phyloP scores from a whole-genome alignment of 2,113 vertebrate species.

The Dendrocopos noguchii region DNA sequence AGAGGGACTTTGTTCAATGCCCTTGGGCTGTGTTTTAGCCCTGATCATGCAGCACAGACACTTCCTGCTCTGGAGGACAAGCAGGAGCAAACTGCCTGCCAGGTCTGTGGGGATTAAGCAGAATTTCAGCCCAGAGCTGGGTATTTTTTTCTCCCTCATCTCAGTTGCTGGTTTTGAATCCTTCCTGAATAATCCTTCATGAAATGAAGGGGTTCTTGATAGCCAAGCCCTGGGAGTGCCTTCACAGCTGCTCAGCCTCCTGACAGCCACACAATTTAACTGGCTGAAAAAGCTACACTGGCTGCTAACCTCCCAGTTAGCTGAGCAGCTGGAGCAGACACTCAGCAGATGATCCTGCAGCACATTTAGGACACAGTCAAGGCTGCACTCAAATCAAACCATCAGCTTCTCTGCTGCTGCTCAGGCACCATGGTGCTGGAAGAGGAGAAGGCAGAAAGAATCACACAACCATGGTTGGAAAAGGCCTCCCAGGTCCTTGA shows the following conservation, averaged over 20 bases:
- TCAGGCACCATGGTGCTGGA: neutral
- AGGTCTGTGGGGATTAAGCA: neutral
- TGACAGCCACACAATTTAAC: neutral
- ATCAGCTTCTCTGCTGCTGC: neutral
- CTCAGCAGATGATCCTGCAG: neutral
- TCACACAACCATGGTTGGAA: too few relatives aligned
- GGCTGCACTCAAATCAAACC: neutral
- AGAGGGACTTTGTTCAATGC: neutral
- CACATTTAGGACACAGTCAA: neutral
- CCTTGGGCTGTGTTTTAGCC: neutral
- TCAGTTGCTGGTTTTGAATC: neutral
- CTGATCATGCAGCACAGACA: fast-evolving
- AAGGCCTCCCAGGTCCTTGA: too few relatives aligned
- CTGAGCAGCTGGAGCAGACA: neutral
- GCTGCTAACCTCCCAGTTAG: neutral
- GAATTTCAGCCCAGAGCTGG: neutral
- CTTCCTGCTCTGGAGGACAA: neutral
- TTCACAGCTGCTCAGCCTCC: neutral
- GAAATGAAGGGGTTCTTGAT: neutral
- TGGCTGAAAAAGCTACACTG: neutral
- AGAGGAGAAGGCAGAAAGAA: neutral
- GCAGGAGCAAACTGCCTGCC: neutral
- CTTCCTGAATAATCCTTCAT: neutral
- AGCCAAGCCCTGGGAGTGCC: neutral
- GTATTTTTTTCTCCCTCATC: too few relatives aligned